Conservation (phyloP, 1,140 invertebrate species). For the Portunus trituberculatus region DNA sequence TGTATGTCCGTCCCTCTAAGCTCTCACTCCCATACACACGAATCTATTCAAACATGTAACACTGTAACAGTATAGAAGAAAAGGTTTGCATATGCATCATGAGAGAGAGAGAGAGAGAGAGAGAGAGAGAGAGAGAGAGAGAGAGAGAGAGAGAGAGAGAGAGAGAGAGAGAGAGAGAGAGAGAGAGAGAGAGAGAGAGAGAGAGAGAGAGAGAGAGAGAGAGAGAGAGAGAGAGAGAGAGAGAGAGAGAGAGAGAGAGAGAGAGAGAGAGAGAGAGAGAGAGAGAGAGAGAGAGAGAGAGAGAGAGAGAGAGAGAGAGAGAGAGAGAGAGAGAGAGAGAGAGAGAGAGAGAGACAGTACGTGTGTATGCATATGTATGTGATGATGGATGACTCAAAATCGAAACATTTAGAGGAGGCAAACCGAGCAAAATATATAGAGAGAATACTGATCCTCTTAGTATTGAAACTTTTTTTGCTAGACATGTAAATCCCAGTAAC, state of each 20-base stretch:
- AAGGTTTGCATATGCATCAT: neutral
- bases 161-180: too few species aligned
- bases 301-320: too few species aligned
- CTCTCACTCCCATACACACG: neutral
- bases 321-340: too few species aligned
- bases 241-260: too few species aligned
- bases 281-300: too few species aligned
- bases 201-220: too few species aligned
- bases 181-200: too few species aligned
- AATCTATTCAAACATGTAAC: too few species aligned
- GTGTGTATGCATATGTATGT: conserved; percentile 6
- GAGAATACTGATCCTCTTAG: neutral
- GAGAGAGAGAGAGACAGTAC: too few species aligned
- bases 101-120: neutral
- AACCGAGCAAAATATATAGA: neutral
- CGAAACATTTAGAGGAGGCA: neutral
- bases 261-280: neutral
- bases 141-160: too few species aligned
- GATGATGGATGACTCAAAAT: neutral
- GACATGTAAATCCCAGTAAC: neutral
- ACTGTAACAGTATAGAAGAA: neutral
- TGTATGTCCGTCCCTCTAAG: neutral
- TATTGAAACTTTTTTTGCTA: neutral
- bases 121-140: too few species aligned
- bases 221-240: too few species aligned